Evolutionary conservation across 1,140 invertebrate species (phyloP).

Genomic region (Drosophila sp.): DNA sequence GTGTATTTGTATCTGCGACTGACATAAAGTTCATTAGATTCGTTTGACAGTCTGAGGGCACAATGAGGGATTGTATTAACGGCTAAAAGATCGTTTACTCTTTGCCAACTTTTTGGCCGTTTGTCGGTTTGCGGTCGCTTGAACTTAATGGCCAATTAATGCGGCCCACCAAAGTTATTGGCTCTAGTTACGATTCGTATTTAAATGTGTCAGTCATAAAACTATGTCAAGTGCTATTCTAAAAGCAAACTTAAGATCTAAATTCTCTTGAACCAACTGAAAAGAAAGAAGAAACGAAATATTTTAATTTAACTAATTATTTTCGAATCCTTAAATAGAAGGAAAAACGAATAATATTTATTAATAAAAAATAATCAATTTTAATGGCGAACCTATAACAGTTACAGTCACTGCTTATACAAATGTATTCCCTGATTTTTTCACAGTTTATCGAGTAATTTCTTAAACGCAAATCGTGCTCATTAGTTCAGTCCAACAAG

Average conservation of each 20-base stretch:
- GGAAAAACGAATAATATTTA: too few relatives aligned
- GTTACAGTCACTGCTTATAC: not conserved
- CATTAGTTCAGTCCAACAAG: conserved; percentile 33
- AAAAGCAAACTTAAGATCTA: not conserved
- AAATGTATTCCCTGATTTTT: conserved; percentile 33
- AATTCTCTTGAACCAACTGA: not conserved
- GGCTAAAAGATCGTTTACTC: conserved; percentile 31
- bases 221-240: not conserved
- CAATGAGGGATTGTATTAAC: conserved; percentile 11
- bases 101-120: conserved; percentile 35
- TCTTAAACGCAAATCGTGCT: conserved; percentile 5
- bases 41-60: conserved; percentile 23
- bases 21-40: conserved; percentile 63
- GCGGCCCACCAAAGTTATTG: conserved; percentile 55
- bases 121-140: conserved; percentile 68
- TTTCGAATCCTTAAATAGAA: too few relatives aligned
- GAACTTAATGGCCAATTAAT: conserved; percentile 63
- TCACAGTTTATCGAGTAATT: conserved; percentile 49
- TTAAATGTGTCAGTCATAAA: not conserved
- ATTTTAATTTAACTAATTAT: too few relatives aligned
- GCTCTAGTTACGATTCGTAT: not conserved
- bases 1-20: conserved; percentile 23
- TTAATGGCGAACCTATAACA: too few relatives aligned
- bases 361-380: too few relatives aligned
- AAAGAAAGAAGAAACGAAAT: too few relatives aligned